Evolutionary conservation across 2,113 vertebrate species (phyloP).

Genomic region (Vulpes lagopus): DNA sequence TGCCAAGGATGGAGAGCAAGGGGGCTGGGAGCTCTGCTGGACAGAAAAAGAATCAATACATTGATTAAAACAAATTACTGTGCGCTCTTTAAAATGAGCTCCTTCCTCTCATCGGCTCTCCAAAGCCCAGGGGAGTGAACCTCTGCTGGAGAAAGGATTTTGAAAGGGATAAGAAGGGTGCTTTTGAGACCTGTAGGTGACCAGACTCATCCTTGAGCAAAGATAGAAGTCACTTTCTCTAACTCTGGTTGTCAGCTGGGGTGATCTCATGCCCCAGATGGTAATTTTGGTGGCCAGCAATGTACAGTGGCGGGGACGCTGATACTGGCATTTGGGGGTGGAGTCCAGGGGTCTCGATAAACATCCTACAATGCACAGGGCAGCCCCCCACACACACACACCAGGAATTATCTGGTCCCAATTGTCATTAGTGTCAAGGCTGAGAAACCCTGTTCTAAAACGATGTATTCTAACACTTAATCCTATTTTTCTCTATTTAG

Average conservation of each 20-base stretch:
- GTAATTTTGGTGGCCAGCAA: not conserved
- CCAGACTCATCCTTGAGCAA: not conserved
- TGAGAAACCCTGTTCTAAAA: not conserved
- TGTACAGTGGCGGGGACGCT: not conserved
- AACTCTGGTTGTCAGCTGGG: not conserved
- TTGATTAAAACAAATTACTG: not conserved
- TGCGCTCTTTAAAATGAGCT: not conserved
- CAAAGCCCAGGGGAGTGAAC: not conserved
- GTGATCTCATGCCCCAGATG: not conserved
- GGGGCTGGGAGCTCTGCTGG: not conserved
- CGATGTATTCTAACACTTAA: not conserved
- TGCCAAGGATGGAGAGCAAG: not conserved
- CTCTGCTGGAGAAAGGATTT: not conserved
- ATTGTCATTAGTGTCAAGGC: fast-evolving
- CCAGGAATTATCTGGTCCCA: not conserved
- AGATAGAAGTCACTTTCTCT: not conserved
- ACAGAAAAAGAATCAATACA: not conserved
- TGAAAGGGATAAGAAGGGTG: not conserved
- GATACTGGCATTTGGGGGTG: fast-evolving
- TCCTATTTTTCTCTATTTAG: not conserved
- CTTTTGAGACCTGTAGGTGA: not conserved
- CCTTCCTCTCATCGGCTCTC: not conserved
- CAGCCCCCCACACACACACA: too few relatives aligned
- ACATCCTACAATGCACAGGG: fast-evolving
- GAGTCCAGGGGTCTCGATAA: not conserved